Conservation (phyloP, 2,797 vertebrate species). For the Crax fasciolata region DNA sequence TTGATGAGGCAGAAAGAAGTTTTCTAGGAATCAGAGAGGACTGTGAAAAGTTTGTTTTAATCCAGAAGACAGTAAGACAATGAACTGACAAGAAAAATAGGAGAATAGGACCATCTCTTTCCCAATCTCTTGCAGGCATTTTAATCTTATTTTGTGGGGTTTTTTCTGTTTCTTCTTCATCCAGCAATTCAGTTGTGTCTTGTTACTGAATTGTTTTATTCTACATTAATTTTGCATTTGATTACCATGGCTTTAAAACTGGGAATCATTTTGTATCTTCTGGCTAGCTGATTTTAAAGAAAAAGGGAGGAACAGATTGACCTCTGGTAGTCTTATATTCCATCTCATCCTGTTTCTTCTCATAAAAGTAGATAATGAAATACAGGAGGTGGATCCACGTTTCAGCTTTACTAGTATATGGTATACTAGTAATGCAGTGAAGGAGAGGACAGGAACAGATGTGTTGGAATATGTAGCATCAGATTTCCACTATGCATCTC, state of each 20-base stretch:
- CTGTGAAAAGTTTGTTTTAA: background rate
- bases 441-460: background rate
- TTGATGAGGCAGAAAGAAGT: background rate
- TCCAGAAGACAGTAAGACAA: background rate
- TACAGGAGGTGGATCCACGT: background rate
- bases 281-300: background rate
- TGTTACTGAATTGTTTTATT: background rate
- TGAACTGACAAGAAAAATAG: background rate
- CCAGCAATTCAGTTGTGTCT: constrained; percentile 3
- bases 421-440: background rate
- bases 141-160: background rate
- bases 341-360: background rate
- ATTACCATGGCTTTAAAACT: background rate
- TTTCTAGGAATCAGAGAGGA: background rate
- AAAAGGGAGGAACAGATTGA: background rate
- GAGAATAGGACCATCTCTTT: background rate
- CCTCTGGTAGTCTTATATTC: background rate
- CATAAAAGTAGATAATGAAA: background rate
- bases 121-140: background rate
- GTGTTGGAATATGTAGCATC: background rate
- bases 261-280: background rate
- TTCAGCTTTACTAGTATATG: background rate
- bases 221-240: background rate
- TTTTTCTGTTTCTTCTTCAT: background rate
- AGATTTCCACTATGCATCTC: background rate